Evolutionary conservation across 2,113 vertebrate species (phyloP), one percentile per base, ranked within the genome.

Genomic region (Smithornis capensis): DNA sequence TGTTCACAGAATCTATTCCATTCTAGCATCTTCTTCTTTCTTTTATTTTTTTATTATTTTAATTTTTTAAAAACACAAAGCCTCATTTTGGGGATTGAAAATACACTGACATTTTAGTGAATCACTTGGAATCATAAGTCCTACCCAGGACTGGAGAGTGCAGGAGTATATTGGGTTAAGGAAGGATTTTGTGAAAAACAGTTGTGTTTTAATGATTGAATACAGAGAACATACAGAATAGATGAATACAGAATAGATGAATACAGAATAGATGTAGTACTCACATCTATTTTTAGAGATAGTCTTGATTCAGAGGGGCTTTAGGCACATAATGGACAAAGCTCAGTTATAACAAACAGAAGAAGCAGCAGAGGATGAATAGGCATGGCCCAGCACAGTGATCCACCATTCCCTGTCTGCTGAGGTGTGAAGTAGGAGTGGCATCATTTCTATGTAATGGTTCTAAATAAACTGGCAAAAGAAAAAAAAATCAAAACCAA

Each of bases 331-430:
- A n/a, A 44, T 29, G 35, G 64, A 45, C 49, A 94, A 56, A 71
- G 28, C 19, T 73, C 40, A 25, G 69, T 73, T 73, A 53, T 3
- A 40, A 50, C 81, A 69, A 88, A 9, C 4, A 16, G 7, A 35
- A 33, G 4, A 56, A 37, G 56, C 68, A 63, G 33, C 15, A 71
- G 73, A 81, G 65, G 24, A 19, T 75, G 40, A 49, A 68, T 1
- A 67, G 35, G 11, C 45, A 42, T 2, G 3, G 42, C 42, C 45
- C n/a, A 49, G 6, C 2, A 0, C 0, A 0, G 16, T 14, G 44
- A 63, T 47, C 47, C 86, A 68, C 27, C 71, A 10, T 22, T 40
- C 57, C 70, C 50, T 53, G 21, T 31, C 40, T 53, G 81, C 81
- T 87, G 74, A 92, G 55, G 55, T 94, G 70, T 29, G 70, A 91